Evolutionary conservation across 2,888 invertebrate genomes (phyloP), one percentile per base, ranked within the genome.

Genomic region (Eilema caniola): DNA sequence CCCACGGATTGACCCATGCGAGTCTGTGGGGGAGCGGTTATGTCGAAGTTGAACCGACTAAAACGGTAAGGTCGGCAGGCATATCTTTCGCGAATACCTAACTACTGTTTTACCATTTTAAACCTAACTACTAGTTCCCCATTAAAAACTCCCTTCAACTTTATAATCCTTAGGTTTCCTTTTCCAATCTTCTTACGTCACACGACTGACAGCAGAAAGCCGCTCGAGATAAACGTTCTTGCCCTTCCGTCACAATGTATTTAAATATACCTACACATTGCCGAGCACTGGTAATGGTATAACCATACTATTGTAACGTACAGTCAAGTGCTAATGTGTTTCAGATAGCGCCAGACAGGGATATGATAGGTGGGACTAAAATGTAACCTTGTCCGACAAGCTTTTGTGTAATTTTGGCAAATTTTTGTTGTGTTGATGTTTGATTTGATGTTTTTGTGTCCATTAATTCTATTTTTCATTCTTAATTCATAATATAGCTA

Each of bases 171-270:
- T n/a, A 47, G 20, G 47, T 47, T 47, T 47, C 47, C 47, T 47
- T 53, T 53, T 53, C n/a, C 53, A 2, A 53, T 53, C 20, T n/a
- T n/a, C n/a, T 53, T n/a, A 53, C 53, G n/a, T 53, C 53, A 53
- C 53, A n/a, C 53, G n/a, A 53, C 53, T 53, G 53, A 53, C n/a
- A 53, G 53, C 53, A 53, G n/a, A n/a, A n/a, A 53, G 53, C 10
- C 10, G 47, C 37, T 41, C 5, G 53, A 53, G 53, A 53, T 53
- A n/a, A 53, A 53, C 53, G 53, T 53, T 53, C n/a, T 53, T 53
- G 53, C 10, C 20, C n/a, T 53, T n/a, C 20, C n/a, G 10, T 53
- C n/a, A n/a, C 53, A 53, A 10, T 53, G n/a, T 53, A 53, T n/a
- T n/a, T n/a, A 2, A 53, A 10, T 53, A n/a, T n/a, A n/a, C 2